Evolutionary conservation across 2,113 vertebrate genomes (phyloP).

Genomic region (Pyrgilauda ruficollis): DNA sequence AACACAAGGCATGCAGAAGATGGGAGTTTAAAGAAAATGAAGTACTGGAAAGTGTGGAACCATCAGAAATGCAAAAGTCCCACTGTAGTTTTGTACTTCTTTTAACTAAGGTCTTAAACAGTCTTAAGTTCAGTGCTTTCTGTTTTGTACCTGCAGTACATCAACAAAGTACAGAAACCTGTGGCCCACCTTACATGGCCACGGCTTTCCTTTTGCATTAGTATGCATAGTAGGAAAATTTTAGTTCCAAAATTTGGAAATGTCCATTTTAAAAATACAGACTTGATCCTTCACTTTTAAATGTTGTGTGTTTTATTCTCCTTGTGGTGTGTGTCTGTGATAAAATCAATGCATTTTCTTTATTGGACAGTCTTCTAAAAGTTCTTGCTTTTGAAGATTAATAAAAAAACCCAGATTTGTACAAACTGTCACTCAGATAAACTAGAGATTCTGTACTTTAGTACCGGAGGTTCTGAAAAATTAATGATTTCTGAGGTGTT

Average conservation of each 20-base stretch:
- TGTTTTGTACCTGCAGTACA: neutral
- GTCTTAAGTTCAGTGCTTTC: neutral
- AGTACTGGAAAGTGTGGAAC: neutral
- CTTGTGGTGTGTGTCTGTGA: neutral
- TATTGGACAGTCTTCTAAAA: neutral
- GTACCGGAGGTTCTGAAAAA: neutral
- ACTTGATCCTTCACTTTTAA: neutral
- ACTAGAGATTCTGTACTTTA: neutral
- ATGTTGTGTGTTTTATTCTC: neutral
- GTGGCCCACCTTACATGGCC: neutral
- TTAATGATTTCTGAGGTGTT: neutral
- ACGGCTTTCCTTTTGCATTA: neutral
- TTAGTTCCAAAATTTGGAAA: neutral
- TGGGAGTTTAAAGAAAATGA: neutral
- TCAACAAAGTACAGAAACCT: neutral
- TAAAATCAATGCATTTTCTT: neutral
- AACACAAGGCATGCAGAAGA: neutral
- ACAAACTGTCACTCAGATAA: neutral
- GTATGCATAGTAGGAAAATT: neutral
- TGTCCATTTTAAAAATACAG: neutral
- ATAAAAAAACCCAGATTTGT: neutral
- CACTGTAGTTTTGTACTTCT: neutral
- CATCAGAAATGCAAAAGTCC: neutral
- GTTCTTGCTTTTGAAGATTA: neutral
- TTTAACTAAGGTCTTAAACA: neutral